Evolutionary conservation across 2,888 invertebrate genomes (phyloP), one percentile per base, ranked within the genome.

Genomic region (Flabesymbios commensalis): DNA sequence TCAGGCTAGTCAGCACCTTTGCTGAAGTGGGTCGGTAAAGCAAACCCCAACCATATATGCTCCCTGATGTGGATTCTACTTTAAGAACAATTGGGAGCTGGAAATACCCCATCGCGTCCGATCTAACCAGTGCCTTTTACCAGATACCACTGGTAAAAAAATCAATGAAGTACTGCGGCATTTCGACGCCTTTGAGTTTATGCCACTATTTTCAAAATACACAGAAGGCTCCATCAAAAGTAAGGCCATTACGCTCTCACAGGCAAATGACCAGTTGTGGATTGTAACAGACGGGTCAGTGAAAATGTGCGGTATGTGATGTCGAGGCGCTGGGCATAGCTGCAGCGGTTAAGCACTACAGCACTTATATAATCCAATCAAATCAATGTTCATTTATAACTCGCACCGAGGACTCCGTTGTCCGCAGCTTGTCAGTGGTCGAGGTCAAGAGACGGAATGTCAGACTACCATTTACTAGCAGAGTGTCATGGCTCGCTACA

Each of bases 101-200:
- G 62, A 68, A 48, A 62, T 48, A 31, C 64, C 59, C 32, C 59
- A 61, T 51, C 60, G 54, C 3, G 63, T 66, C 10, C 45, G 51
- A 28, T 41, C 63, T n/a, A 36, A 65, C 22, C 54, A 47, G n/a
- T 14, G 39, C 39, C n/a, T 36, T 36, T 36, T n/a, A 36, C 39
- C 39, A 36, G 10, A 36, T 36, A 10, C 39, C 39, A 10, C 39
- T 36, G 10, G 10, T n/a, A n/a, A 36, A 36, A 36, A 36, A n/a
- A 10, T 36, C 39, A n/a, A 45, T 17, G 17, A 45, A 45, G 45
- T 45, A 45, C 19, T 45, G 45, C 22, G 45, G 45, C 19, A 22
- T 45, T 7, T 14, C 19, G 7, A 45, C 45, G 17, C 45, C 17
- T 7, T 45, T 45, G n/a, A n/a, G n/a, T n/a, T n/a, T n/a, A n/a